Base-by-base conservation (phyloP, 1,140 invertebrate species). In the Achatina immaculata region DNA sequence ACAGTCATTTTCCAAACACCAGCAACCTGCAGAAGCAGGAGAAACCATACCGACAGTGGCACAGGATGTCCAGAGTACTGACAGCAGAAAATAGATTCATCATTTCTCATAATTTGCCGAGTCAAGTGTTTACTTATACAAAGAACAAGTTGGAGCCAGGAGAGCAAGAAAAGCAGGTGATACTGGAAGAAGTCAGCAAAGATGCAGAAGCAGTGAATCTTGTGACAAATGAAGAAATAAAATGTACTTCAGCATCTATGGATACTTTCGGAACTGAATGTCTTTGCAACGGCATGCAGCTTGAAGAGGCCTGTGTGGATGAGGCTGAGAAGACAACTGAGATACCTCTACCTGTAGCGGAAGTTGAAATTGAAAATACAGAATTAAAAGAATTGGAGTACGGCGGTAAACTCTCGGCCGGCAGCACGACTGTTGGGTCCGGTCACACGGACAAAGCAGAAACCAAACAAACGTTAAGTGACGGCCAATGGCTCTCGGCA, bases 31-130 rank as follows among this genome's bases (percentile, higher is more conserved):
- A 62, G n/a, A 62, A 62, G 58, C n/a, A 73, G 28, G 71, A 73
- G 71, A 40, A 45, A 34, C 71, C 71, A 6, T 73, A 73, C 43
- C 16, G 71, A 24, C 71, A 73, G 34, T 73, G 71, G 71, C 42
- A 43, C 7, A 45, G 71, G 9, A 28, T 73, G 28, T 73, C 71
- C 21, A 24, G 28, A 34, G 38, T 43, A 6, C 1, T 73, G 1
- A 73, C 71, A 16, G 28, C 28, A 11, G 71, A 73, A 3, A 73
- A 43, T 45, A 73, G 48, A 51, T 73, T 45, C 36, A 73, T 73
- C 34, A 73, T 73, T 48, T 73, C 71, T 6, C 58, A n/a, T 4
- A 62, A 6, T 6, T 9, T 62, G 11, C 28, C 58, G 6, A 31
- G n/a, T 34, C 58, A 62, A 0, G 58, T 34, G 31, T 28, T 62